Base-by-base conservation (phyloP, 2,888 invertebrate genomes). In the Erynnis tages region DNA sequence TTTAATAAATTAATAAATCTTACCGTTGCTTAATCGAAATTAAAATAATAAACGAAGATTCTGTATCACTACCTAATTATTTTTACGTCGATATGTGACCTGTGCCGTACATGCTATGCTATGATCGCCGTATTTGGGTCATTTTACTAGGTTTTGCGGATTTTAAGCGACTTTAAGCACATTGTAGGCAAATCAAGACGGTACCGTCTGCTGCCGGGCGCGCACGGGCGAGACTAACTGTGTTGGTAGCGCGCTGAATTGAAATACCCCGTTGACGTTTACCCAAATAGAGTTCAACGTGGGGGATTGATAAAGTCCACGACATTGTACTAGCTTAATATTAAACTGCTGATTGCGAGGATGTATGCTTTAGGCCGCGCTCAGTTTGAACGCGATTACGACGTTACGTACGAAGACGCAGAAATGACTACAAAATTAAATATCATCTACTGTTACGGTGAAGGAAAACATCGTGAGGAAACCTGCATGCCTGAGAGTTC, bases 41-140 rank as follows among this genome's bases (percentile, higher is more conserved):
- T n/a, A 50, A 35, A 50, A 25, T 27, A 43, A 35, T 35, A 35
- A 50, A 50, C 29, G 27, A 29, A 35, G 34, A 35, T 45, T 45
- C 4, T 50, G 14, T 43, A 10, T 19, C 50, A 50, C 52, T 52
- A 52, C 34, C 52, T 52, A 52, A 44, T 45, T 45, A 30, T 23
- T 50, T 37, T 52, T 30, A 52, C 52, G 52, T 52, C 44, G 44
- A 23, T 45, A 11, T 35, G 10, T 16, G 8, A 16, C 5, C 29
- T 23, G 37, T 44, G 44, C 44, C 52, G 52, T 21, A 11, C 52
- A 52, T 52, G 38, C 37, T 44, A 45, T 45, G 52, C 52, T 52
- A 52, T 52, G 45, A 52, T 10, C 30, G 35, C 17, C 30, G 13
- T 38, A 14, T 34, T n/a, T 38, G 40, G 29, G 37, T 35, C 52